Conservation (phyloP, 2,113 vertebrate genomes). For the Corythornis madagascariensis region DNA sequence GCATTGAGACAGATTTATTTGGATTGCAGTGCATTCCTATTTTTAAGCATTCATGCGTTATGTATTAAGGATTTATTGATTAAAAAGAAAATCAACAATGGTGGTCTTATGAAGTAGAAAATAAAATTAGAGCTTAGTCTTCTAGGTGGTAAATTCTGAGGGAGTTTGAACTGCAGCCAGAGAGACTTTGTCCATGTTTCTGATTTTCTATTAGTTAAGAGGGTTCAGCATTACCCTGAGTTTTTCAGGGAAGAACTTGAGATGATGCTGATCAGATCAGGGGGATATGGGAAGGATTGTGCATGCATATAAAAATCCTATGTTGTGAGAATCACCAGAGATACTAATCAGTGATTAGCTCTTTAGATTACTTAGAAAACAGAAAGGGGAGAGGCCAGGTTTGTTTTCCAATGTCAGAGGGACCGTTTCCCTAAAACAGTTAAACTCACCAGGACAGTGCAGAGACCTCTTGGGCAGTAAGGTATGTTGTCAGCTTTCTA, state of each 20-base stretch:
- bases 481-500: background rate
- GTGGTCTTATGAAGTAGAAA: background rate
- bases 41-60: background rate
- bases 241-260: slow-evolving; percentile 20
- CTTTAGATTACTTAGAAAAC: background rate
- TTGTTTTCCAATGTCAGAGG: background rate
- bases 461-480: background rate
- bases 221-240: background rate
- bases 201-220: slow-evolving; percentile 12
- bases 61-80: background rate
- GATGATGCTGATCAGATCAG: background rate
- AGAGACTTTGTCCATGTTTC: background rate
- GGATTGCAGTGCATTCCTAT: background rate
- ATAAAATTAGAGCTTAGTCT: background rate
- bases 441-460: background rate
- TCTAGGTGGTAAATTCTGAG: slow-evolving; percentile 1
- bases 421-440: background rate
- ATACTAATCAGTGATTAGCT: background rate
- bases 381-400: background rate
- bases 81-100: background rate
- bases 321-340: background rate
- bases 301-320: background rate
- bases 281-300: background rate
- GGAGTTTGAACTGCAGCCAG: slow-evolving; percentile 8
- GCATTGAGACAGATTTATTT: background rate